Conservation (phyloP, 2,113 vertebrate species). For the Dendrocopos noguchii region DNA sequence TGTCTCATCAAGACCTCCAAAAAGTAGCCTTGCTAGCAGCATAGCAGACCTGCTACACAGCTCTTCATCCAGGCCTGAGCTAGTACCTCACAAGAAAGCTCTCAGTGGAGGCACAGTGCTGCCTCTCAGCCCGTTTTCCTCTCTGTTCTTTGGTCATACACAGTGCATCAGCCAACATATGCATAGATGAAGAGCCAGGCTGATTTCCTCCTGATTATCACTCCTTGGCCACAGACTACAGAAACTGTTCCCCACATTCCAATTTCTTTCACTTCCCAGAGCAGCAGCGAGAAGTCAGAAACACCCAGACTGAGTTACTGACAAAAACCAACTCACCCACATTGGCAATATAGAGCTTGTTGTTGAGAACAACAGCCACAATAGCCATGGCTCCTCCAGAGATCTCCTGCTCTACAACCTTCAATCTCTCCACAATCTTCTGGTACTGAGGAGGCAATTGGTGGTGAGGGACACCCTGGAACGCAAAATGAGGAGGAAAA, state of each 20-base stretch:
- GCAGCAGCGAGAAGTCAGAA: neutral
- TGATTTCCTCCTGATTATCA: neutral
- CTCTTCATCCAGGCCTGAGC: neutral
- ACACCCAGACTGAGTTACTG: neutral
- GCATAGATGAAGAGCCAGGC: neutral
- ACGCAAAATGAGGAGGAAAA: neutral
- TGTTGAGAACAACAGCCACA: constrained; percentile 93
- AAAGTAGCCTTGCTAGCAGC: neutral
- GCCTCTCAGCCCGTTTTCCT: neutral
- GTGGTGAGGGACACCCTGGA: constrained; percentile 85
- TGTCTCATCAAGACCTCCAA: neutral
- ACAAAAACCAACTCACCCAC: constrained; percentile 83
- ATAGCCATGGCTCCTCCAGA: constrained; percentile 93
- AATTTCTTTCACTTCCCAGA: neutral
- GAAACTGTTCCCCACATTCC: neutral
- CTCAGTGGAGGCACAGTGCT: neutral
- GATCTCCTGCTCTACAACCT: constrained; percentile 90
- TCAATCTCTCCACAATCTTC: constrained; percentile 92
- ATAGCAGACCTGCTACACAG: neutral
- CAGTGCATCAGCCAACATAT: neutral
- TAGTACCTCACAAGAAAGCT: neutral
- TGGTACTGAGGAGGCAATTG: constrained; percentile 88
- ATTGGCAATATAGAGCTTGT: constrained; percentile 93
- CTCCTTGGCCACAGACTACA: neutral
- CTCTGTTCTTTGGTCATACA: neutral